Conservation (phyloP, 2,113 vertebrate species). For the Blennius ocellaris region DNA sequence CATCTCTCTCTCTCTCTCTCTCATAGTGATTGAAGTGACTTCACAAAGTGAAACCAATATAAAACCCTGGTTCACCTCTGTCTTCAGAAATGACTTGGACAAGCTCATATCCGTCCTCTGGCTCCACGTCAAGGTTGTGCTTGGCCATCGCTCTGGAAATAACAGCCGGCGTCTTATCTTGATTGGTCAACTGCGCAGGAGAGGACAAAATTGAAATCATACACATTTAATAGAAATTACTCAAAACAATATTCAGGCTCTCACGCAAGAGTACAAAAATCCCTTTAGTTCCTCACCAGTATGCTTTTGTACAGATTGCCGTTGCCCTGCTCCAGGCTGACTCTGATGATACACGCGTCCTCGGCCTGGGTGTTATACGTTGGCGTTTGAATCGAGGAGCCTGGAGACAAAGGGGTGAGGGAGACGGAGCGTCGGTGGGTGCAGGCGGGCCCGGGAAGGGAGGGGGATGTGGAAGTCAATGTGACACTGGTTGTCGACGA, state of each 20-base stretch:
- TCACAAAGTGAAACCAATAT: background rate
- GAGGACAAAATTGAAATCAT: background rate
- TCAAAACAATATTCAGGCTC: background rate
- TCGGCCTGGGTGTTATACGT: constrained; percentile 90
- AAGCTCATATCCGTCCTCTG: constrained; percentile 88
- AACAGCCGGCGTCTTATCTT: constrained; percentile 92
- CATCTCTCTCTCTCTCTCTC: no score
- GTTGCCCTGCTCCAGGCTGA: constrained; percentile 88
- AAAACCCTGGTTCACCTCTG: constrained; percentile 88
- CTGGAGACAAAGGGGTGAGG: constrained; percentile 74
- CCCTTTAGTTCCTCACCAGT: constrained; percentile 81
- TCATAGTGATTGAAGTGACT: no score
- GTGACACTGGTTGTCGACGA: constrained; percentile 82
- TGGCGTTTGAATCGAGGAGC: constrained; percentile 72
- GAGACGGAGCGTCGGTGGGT: constrained; percentile 81
- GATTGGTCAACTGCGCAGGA: constrained; percentile 88
- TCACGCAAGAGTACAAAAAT: no score
- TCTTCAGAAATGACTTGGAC: constrained; percentile 94
- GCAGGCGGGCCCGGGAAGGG: constrained; percentile 68
- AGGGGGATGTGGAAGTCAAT: constrained; percentile 71
- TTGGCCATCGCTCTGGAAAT: constrained; percentile 92
- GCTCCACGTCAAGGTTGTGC: constrained; percentile 90
- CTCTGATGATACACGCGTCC: constrained; percentile 90
- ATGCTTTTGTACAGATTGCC: constrained; percentile 98
- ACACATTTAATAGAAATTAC: background rate